These are phyloP conservation scores for Nematopogon swammerdamellus DNA, from an alignment of 2,888 invertebrate genomes.

Conservation along the genomic window DNA sequence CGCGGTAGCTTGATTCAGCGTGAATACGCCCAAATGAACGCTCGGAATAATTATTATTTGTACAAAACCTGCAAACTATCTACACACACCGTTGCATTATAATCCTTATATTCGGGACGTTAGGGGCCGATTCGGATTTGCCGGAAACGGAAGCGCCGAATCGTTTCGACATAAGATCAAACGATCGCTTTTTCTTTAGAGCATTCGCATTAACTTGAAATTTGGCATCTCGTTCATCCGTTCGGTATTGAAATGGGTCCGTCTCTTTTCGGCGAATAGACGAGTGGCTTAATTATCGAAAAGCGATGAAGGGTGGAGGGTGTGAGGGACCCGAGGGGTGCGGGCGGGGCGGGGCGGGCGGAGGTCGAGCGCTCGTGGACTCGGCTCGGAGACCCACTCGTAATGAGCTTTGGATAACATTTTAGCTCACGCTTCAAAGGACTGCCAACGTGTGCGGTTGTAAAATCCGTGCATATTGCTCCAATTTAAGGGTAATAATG, in stretches of 20 bases:
- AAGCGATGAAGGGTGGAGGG: background rate
- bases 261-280: background rate
- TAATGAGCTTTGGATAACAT: too few species aligned
- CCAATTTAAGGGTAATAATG: too few species aligned
- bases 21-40: background rate
- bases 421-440: too few species aligned
- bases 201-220: background rate
- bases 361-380: too few species aligned
- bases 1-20: background rate
- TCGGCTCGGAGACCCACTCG: too few species aligned
- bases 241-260: background rate
- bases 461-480: too few species aligned
- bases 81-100: background rate
- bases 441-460: too few species aligned
- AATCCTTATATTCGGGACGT: background rate
- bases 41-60: background rate
- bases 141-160: too few species aligned
- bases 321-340: background rate
- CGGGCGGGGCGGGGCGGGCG: too few species aligned
- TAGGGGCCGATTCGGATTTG: background rate
- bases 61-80: background rate
- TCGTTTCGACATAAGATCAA: background rate
- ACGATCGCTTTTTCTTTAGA: background rate
- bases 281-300: background rate
- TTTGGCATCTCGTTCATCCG: background rate